Percentiles rank a stretch among this genome's conserved stretches.
These are phyloP conservation scores for Phaethornis superciliosus DNA, from an alignment of 2,113 vertebrate species.

Conservation along the genomic window DNA sequence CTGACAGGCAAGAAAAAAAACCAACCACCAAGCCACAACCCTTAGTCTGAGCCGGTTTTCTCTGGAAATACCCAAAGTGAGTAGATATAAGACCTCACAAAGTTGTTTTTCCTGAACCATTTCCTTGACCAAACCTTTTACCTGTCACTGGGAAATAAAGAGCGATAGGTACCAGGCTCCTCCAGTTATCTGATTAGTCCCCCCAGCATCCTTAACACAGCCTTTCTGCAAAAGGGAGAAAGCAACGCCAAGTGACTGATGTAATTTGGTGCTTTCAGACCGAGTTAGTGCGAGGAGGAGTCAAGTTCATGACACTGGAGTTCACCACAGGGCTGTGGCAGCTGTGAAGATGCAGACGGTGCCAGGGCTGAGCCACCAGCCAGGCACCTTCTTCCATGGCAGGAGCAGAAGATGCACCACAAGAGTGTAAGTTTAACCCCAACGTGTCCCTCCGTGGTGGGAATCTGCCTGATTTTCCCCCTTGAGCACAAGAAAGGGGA, in stretches of 20 bases:
- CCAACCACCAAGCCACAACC: not conserved
- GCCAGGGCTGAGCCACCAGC: accelerated
- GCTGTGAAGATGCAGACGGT: accelerated
- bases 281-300: not conserved
- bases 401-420: not conserved
- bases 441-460: not conserved
- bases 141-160: not conserved
- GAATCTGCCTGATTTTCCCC: not conserved
- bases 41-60: slow-evolving; percentile 14
- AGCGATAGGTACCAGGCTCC: not conserved
- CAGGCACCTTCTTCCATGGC: accelerated
- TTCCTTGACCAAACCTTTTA: slow-evolving; percentile 32
- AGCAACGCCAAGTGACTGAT: not conserved
- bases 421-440: not conserved
- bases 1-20: slow-evolving; percentile 3
- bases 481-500: not conserved
- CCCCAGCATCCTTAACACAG: not conserved
- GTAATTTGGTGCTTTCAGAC: slow-evolving; percentile 9
- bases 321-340: not conserved
- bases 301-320: not conserved
- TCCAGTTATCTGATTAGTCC: not conserved
- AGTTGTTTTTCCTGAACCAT: not conserved
- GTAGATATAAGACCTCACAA: not conserved
- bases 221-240: not conserved
- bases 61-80: slow-evolving; percentile 24